Percentiles rank a stretch among this genome's conserved stretches.
Evolutionary conservation across 2,797 vertebrate genomes (phyloP).

Genomic region (Mormyrus hasselquistii): DNA sequence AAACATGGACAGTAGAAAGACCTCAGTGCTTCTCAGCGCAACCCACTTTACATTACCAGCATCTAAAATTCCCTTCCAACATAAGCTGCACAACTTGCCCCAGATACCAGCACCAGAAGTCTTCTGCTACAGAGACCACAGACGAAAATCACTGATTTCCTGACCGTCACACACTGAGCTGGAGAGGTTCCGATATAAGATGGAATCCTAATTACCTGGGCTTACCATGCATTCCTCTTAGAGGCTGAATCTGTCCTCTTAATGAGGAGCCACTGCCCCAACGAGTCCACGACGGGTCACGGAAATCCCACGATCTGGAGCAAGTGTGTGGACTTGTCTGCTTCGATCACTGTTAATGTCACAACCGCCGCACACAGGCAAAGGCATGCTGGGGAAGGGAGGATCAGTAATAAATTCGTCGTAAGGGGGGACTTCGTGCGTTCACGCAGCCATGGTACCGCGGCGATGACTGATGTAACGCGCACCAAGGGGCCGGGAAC

Average conservation of each 20-base stretch:
- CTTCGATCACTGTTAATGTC: constrained; percentile 32
- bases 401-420: constrained; percentile 19
- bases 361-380: constrained; percentile 7
- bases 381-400: constrained; percentile 36
- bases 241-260: constrained; percentile 1
- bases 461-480: background rate
- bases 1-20: background rate
- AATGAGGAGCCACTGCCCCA: background rate
- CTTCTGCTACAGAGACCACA: background rate
- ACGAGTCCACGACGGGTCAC: constrained; percentile 7
- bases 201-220: background rate
- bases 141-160: background rate
- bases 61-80: background rate
- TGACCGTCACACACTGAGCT: constrained; percentile 9
- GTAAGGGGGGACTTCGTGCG: background rate
- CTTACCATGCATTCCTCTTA: constrained; percentile 3
- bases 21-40: background rate
- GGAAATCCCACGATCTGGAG: background rate
- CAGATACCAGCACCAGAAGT: constrained; percentile 3
- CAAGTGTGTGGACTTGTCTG: constrained; percentile 32
- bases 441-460: constrained; percentile 20
- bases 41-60: background rate
- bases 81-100: background rate
- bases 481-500: background rate
- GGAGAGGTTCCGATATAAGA: background rate